Percentiles rank a stretch among this genome's conserved stretches.
These are phyloP conservation scores for Taurulus bubalis DNA, from an alignment of 2,113 vertebrate genomes.

Conservation along the genomic window DNA sequence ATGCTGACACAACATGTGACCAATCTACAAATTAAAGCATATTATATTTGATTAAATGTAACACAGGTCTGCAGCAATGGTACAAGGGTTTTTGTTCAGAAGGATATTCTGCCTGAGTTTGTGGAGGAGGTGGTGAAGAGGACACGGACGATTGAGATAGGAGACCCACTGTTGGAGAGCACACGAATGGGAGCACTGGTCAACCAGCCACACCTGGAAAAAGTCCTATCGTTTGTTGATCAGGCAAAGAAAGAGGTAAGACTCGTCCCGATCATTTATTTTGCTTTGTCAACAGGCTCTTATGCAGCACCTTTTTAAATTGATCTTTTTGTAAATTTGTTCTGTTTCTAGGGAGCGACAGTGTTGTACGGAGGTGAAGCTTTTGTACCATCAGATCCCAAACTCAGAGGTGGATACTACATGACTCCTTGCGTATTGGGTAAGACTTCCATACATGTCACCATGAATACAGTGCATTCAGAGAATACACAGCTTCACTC, in stretches of 20 bases:
- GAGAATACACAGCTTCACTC: neutral
- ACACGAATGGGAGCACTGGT: constrained; percentile 97
- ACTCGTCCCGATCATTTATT: neutral
- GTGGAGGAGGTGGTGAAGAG: constrained; percentile 91
- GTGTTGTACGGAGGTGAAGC: constrained; percentile 92
- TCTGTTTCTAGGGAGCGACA: constrained; percentile 86
- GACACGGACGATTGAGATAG: constrained; percentile 90
- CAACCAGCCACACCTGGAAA: constrained; percentile 89
- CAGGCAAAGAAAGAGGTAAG: constrained; percentile 90
- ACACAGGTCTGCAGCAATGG: constrained; percentile 96
- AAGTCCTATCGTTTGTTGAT: constrained; percentile 89
- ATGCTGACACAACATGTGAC: neutral
- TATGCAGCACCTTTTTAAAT: neutral
- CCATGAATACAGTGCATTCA: neutral
- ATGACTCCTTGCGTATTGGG: constrained; percentile 94
- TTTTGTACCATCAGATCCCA: constrained; percentile 88
- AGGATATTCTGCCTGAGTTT: constrained; percentile 87
- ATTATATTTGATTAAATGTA: neutral
- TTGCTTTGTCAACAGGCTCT: neutral
- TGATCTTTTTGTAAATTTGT: neutral
- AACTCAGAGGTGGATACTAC: constrained; percentile 91
- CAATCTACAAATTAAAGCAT: neutral
- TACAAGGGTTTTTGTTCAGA: constrained; percentile 94
- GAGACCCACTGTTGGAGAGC: constrained; percentile 91
- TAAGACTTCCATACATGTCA: constrained; percentile 68